phyloP scores from a whole-genome alignment of 2,888 invertebrate species.

The Clunio marinus region DNA sequence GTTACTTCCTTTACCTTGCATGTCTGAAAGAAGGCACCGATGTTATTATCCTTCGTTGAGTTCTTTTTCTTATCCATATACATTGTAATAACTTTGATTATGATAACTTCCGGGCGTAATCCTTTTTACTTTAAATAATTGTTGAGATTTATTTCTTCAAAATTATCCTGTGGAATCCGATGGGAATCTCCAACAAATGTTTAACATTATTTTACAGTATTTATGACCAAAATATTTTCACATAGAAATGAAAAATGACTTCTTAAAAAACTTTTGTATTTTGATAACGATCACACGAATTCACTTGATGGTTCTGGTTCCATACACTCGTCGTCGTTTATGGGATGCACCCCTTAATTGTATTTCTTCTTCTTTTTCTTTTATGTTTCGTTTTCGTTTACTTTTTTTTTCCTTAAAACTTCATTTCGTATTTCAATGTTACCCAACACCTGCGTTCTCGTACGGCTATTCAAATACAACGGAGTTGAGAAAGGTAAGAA shows the following conservation, averaged over 20 bases:
- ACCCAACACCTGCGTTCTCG: constrained; percentile 19
- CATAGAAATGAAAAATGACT: neutral
- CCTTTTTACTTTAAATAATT: neutral
- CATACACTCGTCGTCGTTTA: constrained; percentile 19
- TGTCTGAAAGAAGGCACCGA: constrained; percentile 52
- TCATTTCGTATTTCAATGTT: constrained; percentile 9
- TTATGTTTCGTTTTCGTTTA: neutral
- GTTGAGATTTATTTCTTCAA: neutral
- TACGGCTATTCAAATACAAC: neutral
- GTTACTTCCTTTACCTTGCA: constrained; percentile 49
- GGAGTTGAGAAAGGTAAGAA: constrained; percentile 11
- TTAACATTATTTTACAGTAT: constrained; percentile 27
- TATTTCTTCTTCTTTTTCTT: neutral
- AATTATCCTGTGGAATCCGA: neutral
- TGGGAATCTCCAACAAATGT: constrained; percentile 12
- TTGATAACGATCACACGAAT: neutral
- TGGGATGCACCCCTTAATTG: constrained; percentile 24
- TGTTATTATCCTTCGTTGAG: constrained; percentile 43
- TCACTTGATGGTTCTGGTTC: constrained; percentile 18
- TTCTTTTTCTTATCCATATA: constrained; percentile 39
- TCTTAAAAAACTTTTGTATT: neutral
- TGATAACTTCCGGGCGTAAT: constrained; percentile 31
- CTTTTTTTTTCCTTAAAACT: neutral
- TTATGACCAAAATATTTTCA: neutral
- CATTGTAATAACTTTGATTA: constrained; percentile 15